These are phyloP conservation scores for Heliconius nattereri DNA, from an alignment of 1,140 invertebrate genomes.

Conservation along the genomic window DNA sequence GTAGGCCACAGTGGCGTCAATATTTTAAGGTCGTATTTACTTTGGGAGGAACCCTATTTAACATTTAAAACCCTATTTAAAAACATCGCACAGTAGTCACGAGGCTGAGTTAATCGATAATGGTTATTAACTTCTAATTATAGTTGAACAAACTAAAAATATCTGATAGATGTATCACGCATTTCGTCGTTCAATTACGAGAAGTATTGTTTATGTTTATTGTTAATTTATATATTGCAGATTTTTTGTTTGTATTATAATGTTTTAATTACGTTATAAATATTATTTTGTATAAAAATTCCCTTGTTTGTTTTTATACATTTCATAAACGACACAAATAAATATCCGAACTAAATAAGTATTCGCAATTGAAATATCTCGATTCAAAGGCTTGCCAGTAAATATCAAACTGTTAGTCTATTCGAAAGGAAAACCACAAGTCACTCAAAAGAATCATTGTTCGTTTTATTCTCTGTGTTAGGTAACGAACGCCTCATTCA, in stretches of 20 bases:
- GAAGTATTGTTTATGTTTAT: neutral
- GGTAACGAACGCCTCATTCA: neutral
- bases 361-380: neutral
- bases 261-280: too few species aligned
- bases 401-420: neutral
- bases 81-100: slow-evolving; percentile 7
- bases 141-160: neutral
- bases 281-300: neutral
- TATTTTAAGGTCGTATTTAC: neutral
- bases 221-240: neutral
- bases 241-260: neutral
- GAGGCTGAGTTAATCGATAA: neutral
- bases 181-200: neutral
- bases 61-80: slow-evolving; percentile 45
- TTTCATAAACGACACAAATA: neutral
- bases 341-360: neutral
- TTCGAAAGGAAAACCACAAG: slow-evolving; percentile 24
- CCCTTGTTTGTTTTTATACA: neutral
- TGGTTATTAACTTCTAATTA: neutral
- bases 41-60: slow-evolving; percentile 61
- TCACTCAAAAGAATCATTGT: slow-evolving; percentile 15
- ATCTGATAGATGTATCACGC: neutral
- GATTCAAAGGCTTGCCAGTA: slow-evolving; percentile 8
- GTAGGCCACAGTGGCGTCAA: neutral
- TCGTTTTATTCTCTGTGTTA: slow-evolving; percentile 11